Evolutionary conservation across 2,113 vertebrate genomes (phyloP).

Genomic region (Hippolais icterina): DNA sequence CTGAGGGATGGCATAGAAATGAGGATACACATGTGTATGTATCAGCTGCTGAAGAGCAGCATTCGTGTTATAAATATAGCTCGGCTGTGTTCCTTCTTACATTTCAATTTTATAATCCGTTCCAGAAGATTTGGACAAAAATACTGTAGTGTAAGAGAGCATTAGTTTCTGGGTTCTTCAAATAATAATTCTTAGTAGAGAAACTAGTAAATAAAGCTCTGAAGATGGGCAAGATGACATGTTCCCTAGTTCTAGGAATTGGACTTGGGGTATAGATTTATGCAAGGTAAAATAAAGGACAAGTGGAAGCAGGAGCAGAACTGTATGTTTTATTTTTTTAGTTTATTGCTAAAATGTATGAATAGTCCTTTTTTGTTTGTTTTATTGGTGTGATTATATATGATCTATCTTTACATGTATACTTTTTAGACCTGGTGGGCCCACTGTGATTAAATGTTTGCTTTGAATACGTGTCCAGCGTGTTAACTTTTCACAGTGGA

Average conservation of each 20-base stretch:
- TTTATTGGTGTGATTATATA: conserved; percentile 56
- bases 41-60: conserved; percentile 49
- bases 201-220: conserved; percentile 58
- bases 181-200: conserved; percentile 49
- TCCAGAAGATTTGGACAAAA: conserved; percentile 63
- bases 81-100: conserved; percentile 39
- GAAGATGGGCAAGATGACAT: conserved; percentile 32
- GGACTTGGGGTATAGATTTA: conserved; percentile 29
- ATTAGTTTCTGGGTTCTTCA: conserved; percentile 37
- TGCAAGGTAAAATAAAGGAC: conserved; percentile 56
- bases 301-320: conserved; percentile 6
- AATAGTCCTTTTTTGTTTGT: conserved; percentile 54
- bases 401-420: conserved; percentile 54
- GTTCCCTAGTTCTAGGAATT: conserved; percentile 19
- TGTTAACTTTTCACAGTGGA: conserved; percentile 26
- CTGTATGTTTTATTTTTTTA: conserved; percentile 31
- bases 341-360: conserved; percentile 55
- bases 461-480: conserved; percentile 44
- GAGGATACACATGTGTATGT: conserved; percentile 60
- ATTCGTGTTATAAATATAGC: conserved; percentile 53
- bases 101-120: conserved; percentile 63
- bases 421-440: conserved; percentile 25
- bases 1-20: conserved; percentile 23
- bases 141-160: conserved; percentile 26
- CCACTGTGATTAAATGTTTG: conserved; percentile 53